Conservation (phyloP, 2,888 invertebrate genomes). For the Lissonota sp. region DNA sequence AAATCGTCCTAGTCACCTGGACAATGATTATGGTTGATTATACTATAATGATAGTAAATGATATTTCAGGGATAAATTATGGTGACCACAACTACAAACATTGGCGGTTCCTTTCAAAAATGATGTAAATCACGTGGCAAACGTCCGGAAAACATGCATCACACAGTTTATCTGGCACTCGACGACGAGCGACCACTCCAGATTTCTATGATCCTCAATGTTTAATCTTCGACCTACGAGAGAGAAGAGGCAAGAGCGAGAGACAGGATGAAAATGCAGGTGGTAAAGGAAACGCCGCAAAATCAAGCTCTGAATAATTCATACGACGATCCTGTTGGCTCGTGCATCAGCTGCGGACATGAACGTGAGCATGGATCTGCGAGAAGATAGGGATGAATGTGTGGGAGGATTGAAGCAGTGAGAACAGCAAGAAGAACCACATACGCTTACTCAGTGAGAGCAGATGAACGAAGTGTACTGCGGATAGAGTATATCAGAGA, state of each 20-base stretch:
- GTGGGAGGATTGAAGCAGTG: slow-evolving; percentile 12
- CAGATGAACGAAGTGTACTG: slow-evolving; percentile 14
- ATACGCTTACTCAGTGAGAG: slow-evolving; percentile 5
- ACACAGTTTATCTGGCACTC: slow-evolving; percentile 6
- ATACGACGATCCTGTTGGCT: slow-evolving; percentile 64
- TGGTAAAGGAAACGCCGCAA: slow-evolving; percentile 27
- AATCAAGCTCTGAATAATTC: slow-evolving; percentile 72
- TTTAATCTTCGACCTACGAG: slow-evolving; percentile 41
- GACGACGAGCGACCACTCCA: slow-evolving; percentile 7
- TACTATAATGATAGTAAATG: not conserved
- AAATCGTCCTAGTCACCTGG: too few relatives aligned
- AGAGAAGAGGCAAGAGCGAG: not conserved
- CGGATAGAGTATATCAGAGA: slow-evolving; percentile 43
- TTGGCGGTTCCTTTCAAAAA: too few relatives aligned
- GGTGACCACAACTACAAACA: not conserved
- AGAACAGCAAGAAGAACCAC: slow-evolving; percentile 10
- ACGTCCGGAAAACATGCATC: not conserved
- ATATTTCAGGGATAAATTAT: not conserved
- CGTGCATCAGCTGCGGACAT: slow-evolving; percentile 58
- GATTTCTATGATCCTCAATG: slow-evolving; percentile 51
- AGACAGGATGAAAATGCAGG: not conserved
- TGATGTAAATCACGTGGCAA: not conserved
- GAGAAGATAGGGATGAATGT: slow-evolving; percentile 1
- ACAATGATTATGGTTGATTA: too few relatives aligned
- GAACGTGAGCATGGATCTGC: slow-evolving; percentile 15